These are phyloP conservation scores for Drosophila trichaetosa DNA, from an alignment of 2,888 invertebrate genomes.

Conservation along the genomic window DNA sequence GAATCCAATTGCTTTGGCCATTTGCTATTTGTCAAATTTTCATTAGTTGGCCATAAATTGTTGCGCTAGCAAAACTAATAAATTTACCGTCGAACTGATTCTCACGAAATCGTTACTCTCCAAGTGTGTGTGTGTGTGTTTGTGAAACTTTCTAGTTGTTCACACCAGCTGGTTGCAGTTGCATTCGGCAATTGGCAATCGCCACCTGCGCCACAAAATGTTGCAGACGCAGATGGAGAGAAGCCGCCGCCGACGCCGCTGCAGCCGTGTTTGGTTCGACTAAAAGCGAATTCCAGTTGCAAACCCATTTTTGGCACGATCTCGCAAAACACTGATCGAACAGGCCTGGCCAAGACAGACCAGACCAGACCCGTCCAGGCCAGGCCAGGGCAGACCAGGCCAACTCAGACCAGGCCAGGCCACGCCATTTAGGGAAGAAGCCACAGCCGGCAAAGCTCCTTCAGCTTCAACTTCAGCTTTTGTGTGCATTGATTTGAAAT, in stretches of 20 bases:
- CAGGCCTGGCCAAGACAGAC: conserved; percentile 33
- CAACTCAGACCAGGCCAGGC: conserved; percentile 42
- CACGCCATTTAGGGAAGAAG: conserved; percentile 74
- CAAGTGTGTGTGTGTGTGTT: not conserved
- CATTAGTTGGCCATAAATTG: conserved; percentile 76
- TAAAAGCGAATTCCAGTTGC: conserved; percentile 81
- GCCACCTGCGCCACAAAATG: conserved; percentile 71
- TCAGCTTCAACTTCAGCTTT: conserved; percentile 23
- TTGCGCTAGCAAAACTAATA: conserved; percentile 63
- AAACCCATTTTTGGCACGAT: conserved; percentile 81
- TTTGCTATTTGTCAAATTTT: conserved; percentile 78
- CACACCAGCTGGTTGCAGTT: conserved; percentile 65
- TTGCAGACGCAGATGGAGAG: conserved; percentile 28
- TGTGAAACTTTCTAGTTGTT: conserved; percentile 74
- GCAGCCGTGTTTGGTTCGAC: conserved; percentile 51
- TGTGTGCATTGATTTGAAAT: conserved; percentile 70
- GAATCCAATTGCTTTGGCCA: conserved; percentile 59
- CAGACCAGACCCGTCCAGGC: conserved; percentile 37
- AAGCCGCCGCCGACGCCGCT: conserved; percentile 19
- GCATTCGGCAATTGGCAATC: conserved; percentile 42
- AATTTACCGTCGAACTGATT: conserved; percentile 74
- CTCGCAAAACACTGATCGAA: conserved; percentile 49
- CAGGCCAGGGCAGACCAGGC: conserved; percentile 49
- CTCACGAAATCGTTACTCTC: conserved; percentile 59
- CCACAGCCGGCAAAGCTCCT: conserved; percentile 36